Evolutionary conservation across 2,888 invertebrate species (phyloP).

Genomic region (Clitarchus hookeri): DNA sequence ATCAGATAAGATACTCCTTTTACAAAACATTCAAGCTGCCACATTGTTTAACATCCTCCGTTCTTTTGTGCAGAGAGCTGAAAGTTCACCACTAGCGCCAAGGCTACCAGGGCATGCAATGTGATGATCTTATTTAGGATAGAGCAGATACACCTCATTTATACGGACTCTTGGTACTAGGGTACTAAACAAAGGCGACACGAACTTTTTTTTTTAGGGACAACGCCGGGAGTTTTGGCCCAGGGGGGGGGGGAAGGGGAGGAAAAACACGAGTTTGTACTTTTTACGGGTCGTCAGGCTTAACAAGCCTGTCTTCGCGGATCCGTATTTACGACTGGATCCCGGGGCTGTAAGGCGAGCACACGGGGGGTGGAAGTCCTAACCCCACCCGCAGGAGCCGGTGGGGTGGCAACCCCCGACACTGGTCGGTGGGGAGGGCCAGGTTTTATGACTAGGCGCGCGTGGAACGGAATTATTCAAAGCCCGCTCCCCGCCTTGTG

Average conservation of each 20-base stretch:
- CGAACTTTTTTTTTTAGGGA: not conserved
- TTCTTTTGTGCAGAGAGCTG: too few species aligned
- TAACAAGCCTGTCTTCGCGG: not conserved
- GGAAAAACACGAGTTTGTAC: not conserved
- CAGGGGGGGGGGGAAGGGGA: not conserved
- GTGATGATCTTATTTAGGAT: too few species aligned
- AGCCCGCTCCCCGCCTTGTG: not conserved
- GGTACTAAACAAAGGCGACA: not conserved
- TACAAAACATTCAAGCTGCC: too few species aligned
- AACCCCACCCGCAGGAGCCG: too few species aligned
- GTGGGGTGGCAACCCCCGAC: too few species aligned
- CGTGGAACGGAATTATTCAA: not conserved
- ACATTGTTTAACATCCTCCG: too few species aligned
- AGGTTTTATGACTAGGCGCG: not conserved
- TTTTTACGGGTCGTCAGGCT: slow-evolving; percentile 4
- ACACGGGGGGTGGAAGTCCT: not conserved
- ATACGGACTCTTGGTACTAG: not conserved
- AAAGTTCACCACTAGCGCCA: too few species aligned
- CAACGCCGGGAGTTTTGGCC: not conserved
- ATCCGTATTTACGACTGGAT: not conserved
- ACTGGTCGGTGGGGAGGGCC: too few species aligned
- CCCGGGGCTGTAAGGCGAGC: not conserved
- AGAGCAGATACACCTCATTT: too few species aligned
- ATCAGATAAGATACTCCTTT: too few species aligned
- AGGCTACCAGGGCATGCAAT: too few species aligned